A percentile compares a stretch with the other conserved stretches of the same genome.
Evolutionary conservation across 2,888 invertebrate genomes (phyloP).

Genomic region (Clostera curtula): DNA sequence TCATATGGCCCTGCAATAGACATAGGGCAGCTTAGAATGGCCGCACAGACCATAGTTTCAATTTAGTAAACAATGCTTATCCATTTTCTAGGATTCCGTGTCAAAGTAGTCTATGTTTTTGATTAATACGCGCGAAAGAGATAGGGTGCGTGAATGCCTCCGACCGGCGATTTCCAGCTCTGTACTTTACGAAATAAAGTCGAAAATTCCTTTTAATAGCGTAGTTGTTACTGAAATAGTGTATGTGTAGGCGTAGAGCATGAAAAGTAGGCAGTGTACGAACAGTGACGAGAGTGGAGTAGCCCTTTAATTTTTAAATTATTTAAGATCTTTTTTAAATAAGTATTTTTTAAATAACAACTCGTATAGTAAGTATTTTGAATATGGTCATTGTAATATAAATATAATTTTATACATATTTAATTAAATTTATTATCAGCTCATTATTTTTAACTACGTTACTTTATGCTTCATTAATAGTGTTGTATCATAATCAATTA

Average conservation of each 20-base stretch:
- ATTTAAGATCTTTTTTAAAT: slow-evolving; percentile 25
- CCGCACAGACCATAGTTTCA: slow-evolving; percentile 64
- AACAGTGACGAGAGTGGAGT: slow-evolving; percentile 54
- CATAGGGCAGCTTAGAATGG: slow-evolving; percentile 41
- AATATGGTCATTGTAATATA: too few species aligned
- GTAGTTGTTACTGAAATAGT: slow-evolving; percentile 62
- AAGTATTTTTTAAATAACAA: slow-evolving; percentile 24
- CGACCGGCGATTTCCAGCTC: slow-evolving; percentile 32
- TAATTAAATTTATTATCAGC: too few species aligned
- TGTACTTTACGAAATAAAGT: slow-evolving; percentile 37
- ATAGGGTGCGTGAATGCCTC: slow-evolving; percentile 48
- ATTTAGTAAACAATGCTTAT: slow-evolving; percentile 74
- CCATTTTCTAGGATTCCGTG: slow-evolving; percentile 71
- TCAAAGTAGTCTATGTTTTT: slow-evolving; percentile 73
- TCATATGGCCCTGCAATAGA: slow-evolving; percentile 14
- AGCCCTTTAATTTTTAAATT: slow-evolving; percentile 46
- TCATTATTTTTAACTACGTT: too few species aligned
- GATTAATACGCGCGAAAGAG: slow-evolving; percentile 73
- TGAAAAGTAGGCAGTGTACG: slow-evolving; percentile 72
- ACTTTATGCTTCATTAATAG: too few species aligned
- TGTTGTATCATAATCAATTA: too few species aligned
- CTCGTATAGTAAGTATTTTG: too few species aligned
- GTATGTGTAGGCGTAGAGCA: slow-evolving; percentile 69
- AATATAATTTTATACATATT: too few species aligned
- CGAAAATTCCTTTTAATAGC: slow-evolving; percentile 34